Evolutionary conservation across 2,113 vertebrate species (phyloP).

Genomic region (Chitala chitala): DNA sequence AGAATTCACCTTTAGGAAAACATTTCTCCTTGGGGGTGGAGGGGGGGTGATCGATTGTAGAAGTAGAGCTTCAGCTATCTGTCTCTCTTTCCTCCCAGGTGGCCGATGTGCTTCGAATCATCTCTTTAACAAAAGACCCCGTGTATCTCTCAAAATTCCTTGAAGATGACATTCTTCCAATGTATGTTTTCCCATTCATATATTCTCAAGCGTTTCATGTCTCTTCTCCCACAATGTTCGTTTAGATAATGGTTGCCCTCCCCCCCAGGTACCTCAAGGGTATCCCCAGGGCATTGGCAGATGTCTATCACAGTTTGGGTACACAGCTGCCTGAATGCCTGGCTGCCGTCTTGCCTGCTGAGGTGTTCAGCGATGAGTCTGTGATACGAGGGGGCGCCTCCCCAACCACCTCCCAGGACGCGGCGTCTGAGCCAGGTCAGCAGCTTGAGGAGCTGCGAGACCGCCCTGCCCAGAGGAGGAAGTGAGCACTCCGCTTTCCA

Average conservation of each 20-base stretch:
- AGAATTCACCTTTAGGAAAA: too few relatives aligned
- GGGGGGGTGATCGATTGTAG: too few relatives aligned
- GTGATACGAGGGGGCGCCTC: slow-evolving; percentile 70
- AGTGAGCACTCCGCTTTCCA: slow-evolving; percentile 47
- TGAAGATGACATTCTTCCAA: slow-evolving; percentile 70
- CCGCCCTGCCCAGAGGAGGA: slow-evolving; percentile 77
- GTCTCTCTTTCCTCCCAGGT: slow-evolving; percentile 54
- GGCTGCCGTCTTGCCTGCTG: slow-evolving; percentile 73
- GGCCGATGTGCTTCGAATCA: slow-evolving; percentile 77
- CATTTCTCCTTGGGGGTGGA: too few relatives aligned
- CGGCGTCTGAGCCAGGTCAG: slow-evolving; percentile 44
- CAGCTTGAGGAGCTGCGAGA: slow-evolving; percentile 76
- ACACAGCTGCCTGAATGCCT: slow-evolving; percentile 76
- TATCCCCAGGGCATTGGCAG: slow-evolving; percentile 75
- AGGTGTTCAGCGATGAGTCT: slow-evolving; percentile 91
- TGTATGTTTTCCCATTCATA: slow-evolving; percentile 58
- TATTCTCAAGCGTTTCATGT: background rate
- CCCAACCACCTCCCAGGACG: slow-evolving; percentile 48
- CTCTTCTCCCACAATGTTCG: background rate
- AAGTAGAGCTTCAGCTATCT: too few relatives aligned
- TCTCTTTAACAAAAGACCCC: slow-evolving; percentile 81
- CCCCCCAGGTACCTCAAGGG: slow-evolving; percentile 68
- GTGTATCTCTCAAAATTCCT: slow-evolving; percentile 76
- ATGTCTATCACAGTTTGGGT: slow-evolving; percentile 80
- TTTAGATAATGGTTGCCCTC: slow-evolving; percentile 4